Percentiles rank a stretch among this genome's conserved stretches.
Evolutionary conservation across 2,797 vertebrate genomes (phyloP).

Genomic region (Megaceryle alcyon): DNA sequence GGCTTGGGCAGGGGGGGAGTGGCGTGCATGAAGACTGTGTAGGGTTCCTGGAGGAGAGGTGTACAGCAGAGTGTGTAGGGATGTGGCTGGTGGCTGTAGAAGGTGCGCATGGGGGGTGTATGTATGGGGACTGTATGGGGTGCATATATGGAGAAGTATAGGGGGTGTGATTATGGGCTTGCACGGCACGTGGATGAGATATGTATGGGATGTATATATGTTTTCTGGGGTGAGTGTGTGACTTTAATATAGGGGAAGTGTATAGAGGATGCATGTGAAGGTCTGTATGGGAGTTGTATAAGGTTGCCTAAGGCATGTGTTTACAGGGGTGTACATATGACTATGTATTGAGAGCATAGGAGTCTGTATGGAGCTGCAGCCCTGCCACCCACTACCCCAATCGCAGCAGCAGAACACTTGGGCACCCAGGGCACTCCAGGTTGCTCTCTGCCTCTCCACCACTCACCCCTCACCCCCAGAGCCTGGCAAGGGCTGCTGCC

Average conservation of each 20-base stretch:
- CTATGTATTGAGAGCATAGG: accelerated
- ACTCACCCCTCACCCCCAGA: neutral
- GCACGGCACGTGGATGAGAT: neutral
- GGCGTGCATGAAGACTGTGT: too few relatives aligned
- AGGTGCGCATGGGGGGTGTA: accelerated
- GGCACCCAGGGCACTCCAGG: accelerated
- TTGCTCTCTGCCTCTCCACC: neutral
- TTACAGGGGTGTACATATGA: accelerated
- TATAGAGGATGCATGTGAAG: neutral
- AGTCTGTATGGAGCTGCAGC: neutral
- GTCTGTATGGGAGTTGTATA: neutral
- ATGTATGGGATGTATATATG: neutral
- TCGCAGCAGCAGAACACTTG: accelerated
- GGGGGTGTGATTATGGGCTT: neutral
- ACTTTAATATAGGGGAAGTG: neutral
- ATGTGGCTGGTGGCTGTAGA: neutral
- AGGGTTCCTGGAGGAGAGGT: too few relatives aligned
- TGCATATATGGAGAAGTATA: neutral
- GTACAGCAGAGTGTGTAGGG: accelerated
- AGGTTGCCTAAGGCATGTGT: neutral
- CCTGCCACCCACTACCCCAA: accelerated
- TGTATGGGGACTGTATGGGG: neutral
- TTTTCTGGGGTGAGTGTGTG: accelerated
- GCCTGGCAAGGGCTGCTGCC: neutral
- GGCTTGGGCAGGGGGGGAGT: too few relatives aligned